Conservation (phyloP, 2,888 invertebrate species). For the Luffia ferchaultella region DNA sequence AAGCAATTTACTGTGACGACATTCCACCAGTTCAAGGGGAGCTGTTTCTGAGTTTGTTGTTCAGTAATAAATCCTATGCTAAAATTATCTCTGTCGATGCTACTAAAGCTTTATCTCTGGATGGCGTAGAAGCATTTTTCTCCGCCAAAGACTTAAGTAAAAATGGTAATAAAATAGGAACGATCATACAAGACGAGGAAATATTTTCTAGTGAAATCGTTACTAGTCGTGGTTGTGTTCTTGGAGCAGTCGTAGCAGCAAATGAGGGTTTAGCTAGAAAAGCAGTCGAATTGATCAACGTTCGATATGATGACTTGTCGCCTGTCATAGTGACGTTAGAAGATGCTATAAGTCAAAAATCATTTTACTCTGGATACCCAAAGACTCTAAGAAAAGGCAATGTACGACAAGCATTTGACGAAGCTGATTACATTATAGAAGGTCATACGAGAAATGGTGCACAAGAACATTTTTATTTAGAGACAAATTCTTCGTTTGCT, state of each 20-base stretch:
- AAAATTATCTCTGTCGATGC: conserved; percentile 80
- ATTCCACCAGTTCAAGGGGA: conserved; percentile 78
- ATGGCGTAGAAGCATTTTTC: conserved; percentile 82
- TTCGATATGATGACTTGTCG: conserved; percentile 79
- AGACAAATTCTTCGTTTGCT: conserved; percentile 73
- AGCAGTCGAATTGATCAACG: conserved; percentile 78
- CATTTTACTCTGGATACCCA: conserved; percentile 69
- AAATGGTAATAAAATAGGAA: conserved; percentile 71
- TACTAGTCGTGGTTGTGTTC: conserved; percentile 78
- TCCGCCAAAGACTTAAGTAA: conserved; percentile 77
- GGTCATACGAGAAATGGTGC: conserved; percentile 78
- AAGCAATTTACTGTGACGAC: conserved; percentile 92
- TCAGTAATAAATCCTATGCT: conserved; percentile 83
- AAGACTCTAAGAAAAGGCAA: conserved; percentile 70
- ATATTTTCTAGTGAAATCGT: conserved; percentile 80
- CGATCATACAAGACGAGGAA: conserved; percentile 81
- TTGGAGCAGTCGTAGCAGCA: conserved; percentile 81
- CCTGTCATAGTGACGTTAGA: conserved; percentile 88
- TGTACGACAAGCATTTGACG: conserved; percentile 69
- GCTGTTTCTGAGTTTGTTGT: conserved; percentile 78
- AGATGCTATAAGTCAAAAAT: conserved; percentile 79
- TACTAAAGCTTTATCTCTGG: conserved; percentile 72
- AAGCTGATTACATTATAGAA: conserved; percentile 71
- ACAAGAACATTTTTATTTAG: conserved; percentile 92
- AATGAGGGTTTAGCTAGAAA: conserved; percentile 79